Evolutionary conservation across 2,113 vertebrate genomes (phyloP), one percentile per base, ranked within the genome.

Genomic region (Tragelaphus buxtoni): DNA sequence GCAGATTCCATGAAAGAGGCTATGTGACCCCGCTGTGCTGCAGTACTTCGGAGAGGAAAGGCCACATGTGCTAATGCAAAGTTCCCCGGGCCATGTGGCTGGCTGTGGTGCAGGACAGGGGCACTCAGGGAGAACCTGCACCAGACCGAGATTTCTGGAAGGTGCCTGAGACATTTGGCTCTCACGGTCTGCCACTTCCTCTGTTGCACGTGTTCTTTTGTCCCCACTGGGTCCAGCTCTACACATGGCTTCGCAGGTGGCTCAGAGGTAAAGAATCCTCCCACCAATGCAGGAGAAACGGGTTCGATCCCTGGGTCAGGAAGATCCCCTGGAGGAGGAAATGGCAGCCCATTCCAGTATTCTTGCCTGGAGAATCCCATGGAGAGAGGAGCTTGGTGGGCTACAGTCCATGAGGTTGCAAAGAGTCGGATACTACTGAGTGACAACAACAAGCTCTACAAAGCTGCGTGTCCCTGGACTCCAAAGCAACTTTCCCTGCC

Each of bases 121-220:
- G 49, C 30, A 35, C 85, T 82, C 42, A 72, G 87, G 69, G 88
- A 69, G 65, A 94, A 9, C 84, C 90, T 69, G 55, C 85, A 79
- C 20, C 61, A 47, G 81, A 42, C 85, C 0, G 2, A 80, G 88
- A 18, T 88, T 94, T 97, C 60, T 95, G 93, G 94, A 61, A 3
- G 39, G n/a, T n/a, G 61, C 84, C 32, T 1, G 42, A 1, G 1
- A 76, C 83, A 14, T 81, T 85, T 95, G 95, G 80, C 95, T 95
- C 18, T 72, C 95, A 69, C 0, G 32, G 86, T 95, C 76, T 76
- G 88, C 45, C 82, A 69, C 90, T 60, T 95, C 2, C 1, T 82
- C 20, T 30, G 3, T 13, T 49, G 84, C 94, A 92, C 93, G 92
- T 97, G 95, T 51, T 95, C 83, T 20, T n/a, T 56, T 35, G 47